Percentiles rank a stretch among this genome's conserved stretches.
Evolutionary conservation across 2,113 vertebrate species (phyloP).

Genomic region (Dasyurus viverrinus): DNA sequence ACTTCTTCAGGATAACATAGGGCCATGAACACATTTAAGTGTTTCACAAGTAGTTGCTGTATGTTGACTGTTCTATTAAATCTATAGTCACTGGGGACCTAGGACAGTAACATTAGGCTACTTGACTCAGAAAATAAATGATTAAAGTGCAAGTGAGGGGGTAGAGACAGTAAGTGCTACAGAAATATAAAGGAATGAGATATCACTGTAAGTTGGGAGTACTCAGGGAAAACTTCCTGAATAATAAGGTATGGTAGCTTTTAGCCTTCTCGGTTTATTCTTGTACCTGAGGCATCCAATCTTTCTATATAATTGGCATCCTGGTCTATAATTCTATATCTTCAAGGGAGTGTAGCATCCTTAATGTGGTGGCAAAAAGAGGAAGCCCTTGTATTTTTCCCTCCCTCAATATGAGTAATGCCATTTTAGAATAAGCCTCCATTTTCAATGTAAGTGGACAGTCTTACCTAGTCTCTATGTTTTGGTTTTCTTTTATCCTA

Average conservation of each 20-base stretch:
- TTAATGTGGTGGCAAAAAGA: neutral
- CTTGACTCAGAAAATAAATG: neutral
- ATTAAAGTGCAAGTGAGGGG: neutral
- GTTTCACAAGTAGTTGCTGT: neutral
- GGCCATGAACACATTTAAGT: neutral
- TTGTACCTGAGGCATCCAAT: neutral
- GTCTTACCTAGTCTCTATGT: neutral
- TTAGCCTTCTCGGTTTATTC: neutral
- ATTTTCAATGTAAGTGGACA: neutral
- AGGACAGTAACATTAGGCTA: neutral
- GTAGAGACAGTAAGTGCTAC: neutral
- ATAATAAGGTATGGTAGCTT: neutral
- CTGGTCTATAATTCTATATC: neutral
- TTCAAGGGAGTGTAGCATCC: neutral
- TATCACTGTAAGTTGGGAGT: neutral
- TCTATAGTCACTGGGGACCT: neutral
- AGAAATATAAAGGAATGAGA: neutral
- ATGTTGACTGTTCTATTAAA: neutral
- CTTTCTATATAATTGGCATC: neutral
- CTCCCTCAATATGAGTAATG: neutral
- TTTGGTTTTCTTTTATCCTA: neutral
- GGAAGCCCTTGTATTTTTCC: neutral
- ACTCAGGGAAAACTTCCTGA: neutral
- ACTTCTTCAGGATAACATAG: neutral
- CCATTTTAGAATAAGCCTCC: neutral